Base-by-base conservation (phyloP, 1,140 invertebrate genomes). In the Brachionus manjavacas region DNA sequence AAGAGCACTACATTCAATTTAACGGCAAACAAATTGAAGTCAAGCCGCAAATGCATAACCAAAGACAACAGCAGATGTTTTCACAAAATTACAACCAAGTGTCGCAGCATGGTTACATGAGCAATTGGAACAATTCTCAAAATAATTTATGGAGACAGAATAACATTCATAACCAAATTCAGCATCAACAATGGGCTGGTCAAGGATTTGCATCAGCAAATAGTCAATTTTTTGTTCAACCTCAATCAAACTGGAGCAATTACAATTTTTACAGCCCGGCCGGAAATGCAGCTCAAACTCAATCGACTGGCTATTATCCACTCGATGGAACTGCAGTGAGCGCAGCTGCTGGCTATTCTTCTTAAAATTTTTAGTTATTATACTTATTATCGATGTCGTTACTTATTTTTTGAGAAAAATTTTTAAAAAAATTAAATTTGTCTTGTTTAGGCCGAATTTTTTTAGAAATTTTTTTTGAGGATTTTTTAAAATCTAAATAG, bases 21-120 rank as follows among this genome's bases (percentile, higher is more conserved):
- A 79, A 79, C n/a, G 74, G 74, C 6, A 79, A 79, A 49, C 74
- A 79, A 55, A 55, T 79, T 52, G 68, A 72, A 41, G 39, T 72
- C 31, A 72, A 72, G 20, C 68, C 68, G 8, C 68, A 72, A 72
- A 72, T 72, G 68, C 68, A 72, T 12, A 72, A 72, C 41, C 68
- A 72, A 72, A 39, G 68, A 72, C 68, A 72, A 20, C 68, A 72
- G 41, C 68, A 72, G 43, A 72, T 72, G 68, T 72, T 72, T 41
- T 72, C 68, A 20, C 68, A 72, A 46, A 72, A 72, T 72, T 72
- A 72, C 31, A 20, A 68, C 25, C 25, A 20, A 11, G 68, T n/a
- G 16, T 41, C 31, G 20, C 68, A 72, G 16, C 68, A 72, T 41
- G 35, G 35, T 31, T 72, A 72, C 68, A 72, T 72, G 68, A 72